Conservation (phyloP, 1,140 invertebrate species). For the Orussus abietinus region DNA sequence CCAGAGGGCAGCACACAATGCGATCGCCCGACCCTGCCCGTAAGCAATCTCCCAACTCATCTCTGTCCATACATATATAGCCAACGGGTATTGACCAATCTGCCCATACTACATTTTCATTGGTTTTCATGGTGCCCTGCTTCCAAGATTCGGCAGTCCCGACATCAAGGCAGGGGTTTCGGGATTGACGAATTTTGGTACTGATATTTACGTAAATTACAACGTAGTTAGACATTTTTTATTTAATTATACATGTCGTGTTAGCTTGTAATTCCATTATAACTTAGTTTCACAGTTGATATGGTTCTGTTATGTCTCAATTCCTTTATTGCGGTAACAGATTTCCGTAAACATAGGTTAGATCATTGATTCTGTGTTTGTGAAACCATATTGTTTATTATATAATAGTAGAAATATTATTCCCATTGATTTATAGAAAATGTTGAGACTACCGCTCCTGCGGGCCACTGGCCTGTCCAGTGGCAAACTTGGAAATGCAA, state of each 20-base stretch:
- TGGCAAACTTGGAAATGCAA: slow-evolving; percentile 26
- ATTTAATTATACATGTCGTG: background rate
- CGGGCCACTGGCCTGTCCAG: slow-evolving; percentile 42
- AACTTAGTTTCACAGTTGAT: background rate
- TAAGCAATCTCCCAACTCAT: too few relatives aligned
- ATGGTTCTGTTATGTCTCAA: background rate
- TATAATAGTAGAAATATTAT: slow-evolving; percentile 9
- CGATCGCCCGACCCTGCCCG: too few relatives aligned
- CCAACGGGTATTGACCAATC: too few relatives aligned
- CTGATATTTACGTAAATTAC: slow-evolving; percentile 4
- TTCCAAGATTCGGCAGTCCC: slow-evolving; percentile 7
- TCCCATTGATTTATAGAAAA: slow-evolving; percentile 43
- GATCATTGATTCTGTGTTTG: too few relatives aligned
- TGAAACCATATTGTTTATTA: slow-evolving; percentile 13
- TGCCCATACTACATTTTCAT: background rate
- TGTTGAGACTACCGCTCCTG: slow-evolving; percentile 58
- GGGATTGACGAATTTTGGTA: slow-evolving; percentile 13
- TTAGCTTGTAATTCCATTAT: too few relatives aligned
- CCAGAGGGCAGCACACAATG: too few relatives aligned
- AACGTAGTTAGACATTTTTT: background rate
- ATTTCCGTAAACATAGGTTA: background rate
- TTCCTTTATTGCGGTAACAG: slow-evolving; percentile 5
- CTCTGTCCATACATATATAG: too few relatives aligned
- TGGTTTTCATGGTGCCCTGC: background rate
- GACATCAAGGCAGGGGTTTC: slow-evolving; percentile 13